A percentile compares a stretch with the other conserved stretches of the same genome.
Conservation (phyloP, 1,140 invertebrate species). For the Caligus rogercresseyi region DNA sequence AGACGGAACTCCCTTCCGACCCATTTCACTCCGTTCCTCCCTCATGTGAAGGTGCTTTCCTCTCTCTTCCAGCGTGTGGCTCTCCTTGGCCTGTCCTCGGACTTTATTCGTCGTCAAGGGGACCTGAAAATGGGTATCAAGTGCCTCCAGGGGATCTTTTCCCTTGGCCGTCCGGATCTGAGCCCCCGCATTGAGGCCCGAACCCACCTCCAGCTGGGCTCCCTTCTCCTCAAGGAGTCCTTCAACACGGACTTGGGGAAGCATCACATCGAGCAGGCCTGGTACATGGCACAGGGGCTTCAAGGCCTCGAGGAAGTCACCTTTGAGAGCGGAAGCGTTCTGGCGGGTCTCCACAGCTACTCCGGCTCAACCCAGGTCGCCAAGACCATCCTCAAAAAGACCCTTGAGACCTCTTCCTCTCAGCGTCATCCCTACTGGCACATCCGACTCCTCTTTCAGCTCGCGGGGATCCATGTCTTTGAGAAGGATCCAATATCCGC, state of each 20-base stretch:
- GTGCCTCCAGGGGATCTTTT: constrained; percentile 86
- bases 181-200: constrained; percentile 67
- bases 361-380: constrained; percentile 61
- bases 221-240: constrained; percentile 76
- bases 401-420: constrained; percentile 69
- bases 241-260: constrained; percentile 83
- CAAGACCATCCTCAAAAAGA: constrained; percentile 71
- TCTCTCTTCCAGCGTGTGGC: not conserved
- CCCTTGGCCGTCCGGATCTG: constrained; percentile 61
- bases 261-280: constrained; percentile 86
- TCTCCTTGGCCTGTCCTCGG: not conserved
- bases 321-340: constrained; percentile 78
- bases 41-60: not conserved
- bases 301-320: constrained; percentile 84
- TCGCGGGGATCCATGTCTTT: constrained; percentile 82
- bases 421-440: constrained; percentile 92
- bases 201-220: constrained; percentile 86
- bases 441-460: constrained; percentile 81
- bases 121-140: constrained; percentile 86
- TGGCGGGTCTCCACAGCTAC: constrained; percentile 73
- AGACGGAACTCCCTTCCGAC: not conserved
- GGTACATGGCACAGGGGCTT: constrained; percentile 66
- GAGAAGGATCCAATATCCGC: constrained; percentile 78
- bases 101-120: constrained; percentile 1
- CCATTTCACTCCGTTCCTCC: too few species aligned